A percentile compares a stretch with the other conserved stretches of the same genome.
phyloP scores from a whole-genome alignment of 2,797 vertebrate genomes.

The Crossoptilon crossoptilon region DNA sequence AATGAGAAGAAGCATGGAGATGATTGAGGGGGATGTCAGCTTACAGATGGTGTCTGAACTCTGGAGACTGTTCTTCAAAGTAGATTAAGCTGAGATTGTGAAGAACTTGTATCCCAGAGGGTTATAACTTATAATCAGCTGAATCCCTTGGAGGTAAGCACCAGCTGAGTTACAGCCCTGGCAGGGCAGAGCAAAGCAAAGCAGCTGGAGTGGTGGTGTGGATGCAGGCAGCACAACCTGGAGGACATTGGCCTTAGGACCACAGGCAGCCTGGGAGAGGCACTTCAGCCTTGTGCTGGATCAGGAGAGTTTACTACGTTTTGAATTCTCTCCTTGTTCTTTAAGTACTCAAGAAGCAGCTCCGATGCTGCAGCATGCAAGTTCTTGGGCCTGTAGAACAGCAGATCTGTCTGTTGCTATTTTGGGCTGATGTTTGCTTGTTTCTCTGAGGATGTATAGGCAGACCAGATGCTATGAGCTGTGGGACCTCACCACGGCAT shows the following conservation, averaged over 20 bases:
- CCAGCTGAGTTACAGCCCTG: neutral
- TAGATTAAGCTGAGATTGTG: neutral
- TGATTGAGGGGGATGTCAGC: neutral
- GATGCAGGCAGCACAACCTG: neutral
- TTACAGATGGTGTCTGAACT: neutral
- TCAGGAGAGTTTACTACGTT: neutral
- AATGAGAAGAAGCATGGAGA: neutral
- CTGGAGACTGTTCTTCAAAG: neutral
- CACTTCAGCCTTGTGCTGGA: neutral
- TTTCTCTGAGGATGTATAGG: neutral
- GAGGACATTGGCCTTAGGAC: neutral
- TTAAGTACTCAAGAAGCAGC: neutral
- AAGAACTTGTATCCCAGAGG: neutral
- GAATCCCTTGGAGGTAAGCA: neutral
- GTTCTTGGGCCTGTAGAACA: neutral
- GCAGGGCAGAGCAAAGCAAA: neutral
- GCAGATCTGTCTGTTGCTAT: neutral
- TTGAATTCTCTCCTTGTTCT: neutral
- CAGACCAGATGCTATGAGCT: neutral
- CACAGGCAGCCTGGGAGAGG: neutral
- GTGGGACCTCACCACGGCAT: neutral
- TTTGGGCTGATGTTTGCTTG: neutral
- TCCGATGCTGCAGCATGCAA: neutral
- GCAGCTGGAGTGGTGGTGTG: neutral
- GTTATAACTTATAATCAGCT: neutral